phyloP scores from a whole-genome alignment of 2,113 vertebrate genomes.

The Melanerpes formicivorus region DNA sequence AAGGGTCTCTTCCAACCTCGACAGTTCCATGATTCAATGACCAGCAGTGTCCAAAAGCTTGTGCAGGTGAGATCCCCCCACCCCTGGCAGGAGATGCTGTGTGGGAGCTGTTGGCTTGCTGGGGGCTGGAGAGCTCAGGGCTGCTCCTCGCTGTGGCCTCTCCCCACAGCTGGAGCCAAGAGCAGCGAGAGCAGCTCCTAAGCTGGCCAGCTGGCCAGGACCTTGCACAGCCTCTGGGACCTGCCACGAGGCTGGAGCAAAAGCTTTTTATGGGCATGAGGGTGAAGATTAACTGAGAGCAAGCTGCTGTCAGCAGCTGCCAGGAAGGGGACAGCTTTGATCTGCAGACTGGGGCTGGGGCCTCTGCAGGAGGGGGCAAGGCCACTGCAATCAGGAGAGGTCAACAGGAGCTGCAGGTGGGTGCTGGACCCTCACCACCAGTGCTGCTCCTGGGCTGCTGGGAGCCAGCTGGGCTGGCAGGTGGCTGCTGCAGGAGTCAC shows the following conservation, averaged over 20 bases:
- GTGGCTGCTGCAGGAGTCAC: neutral
- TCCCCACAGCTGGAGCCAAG: neutral
- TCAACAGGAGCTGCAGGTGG: neutral
- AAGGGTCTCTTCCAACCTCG: no score
- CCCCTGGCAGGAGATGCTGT: accelerated
- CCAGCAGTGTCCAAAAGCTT: neutral
- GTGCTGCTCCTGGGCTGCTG: neutral
- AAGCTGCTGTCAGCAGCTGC: neutral
- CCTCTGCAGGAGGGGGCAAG: neutral
- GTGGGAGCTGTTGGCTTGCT: neutral
- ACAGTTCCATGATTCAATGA: no score
- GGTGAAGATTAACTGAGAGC: neutral
- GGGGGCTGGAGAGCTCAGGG: neutral
- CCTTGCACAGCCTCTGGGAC: accelerated
- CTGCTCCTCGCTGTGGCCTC: accelerated
- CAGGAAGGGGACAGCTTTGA: neutral
- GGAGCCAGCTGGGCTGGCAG: neutral
- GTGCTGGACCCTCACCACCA: accelerated
- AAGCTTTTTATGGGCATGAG: neutral
- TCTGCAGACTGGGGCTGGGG: neutral
- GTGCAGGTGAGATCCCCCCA: neutral
- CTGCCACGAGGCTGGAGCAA: neutral
- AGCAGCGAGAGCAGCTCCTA: accelerated
- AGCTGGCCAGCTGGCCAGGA: neutral
- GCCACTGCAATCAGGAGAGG: accelerated